Base-by-base conservation (phyloP, 2,113 vertebrate genomes). In the Nothoprocta pentlandii region DNA sequence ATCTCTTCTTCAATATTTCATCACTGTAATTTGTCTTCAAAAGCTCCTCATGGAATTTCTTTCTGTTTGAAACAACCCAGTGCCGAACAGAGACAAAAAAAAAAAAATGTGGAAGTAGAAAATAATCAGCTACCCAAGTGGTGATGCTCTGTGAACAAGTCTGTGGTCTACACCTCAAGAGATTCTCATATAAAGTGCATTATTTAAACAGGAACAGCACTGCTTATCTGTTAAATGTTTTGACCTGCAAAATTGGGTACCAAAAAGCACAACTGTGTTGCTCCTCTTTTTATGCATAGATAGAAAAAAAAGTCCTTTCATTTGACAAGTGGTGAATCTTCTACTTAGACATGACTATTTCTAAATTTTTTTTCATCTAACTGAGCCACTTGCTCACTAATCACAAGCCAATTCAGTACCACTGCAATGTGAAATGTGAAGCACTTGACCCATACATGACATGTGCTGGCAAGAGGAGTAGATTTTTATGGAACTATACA, bases 231-330 rank as follows among this genome's bases (percentile, higher is more conserved):
- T 71, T 86, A n/a, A 61, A 41, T 3, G 12, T 20, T 90, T 85
- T 69, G 32, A 81, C 53, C 39, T 70, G 56, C 15, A 92, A 90
- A 91, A 81, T 0, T n/a, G 14, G 25, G 81, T 81, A 74, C 42
- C 41, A 90, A 80, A 94, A 47, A 46, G 70, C 66, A 79, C 46
- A 87, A 85, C 77, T 47, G 74, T 14, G 58, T 41, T 85, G 53
- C 74, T 94, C 86, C 39, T 81, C 53, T 79, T 90, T 42, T 85
- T 61, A 76, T 36, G 44, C 51, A 76, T 2, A 95, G 61, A 92
- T 86, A 88, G 75, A 84, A 90, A 25, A 67, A 23, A 53, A 58
- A 83, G 47, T 46, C 25, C 20, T 88, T 85, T 61, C 1, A 59
- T 42, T 51, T 47, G 30, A 76, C 34, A 81, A 82, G 77, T n/a